Evolutionary conservation across 2,888 invertebrate species (phyloP).

Genomic region (Oscheius sp.): DNA sequence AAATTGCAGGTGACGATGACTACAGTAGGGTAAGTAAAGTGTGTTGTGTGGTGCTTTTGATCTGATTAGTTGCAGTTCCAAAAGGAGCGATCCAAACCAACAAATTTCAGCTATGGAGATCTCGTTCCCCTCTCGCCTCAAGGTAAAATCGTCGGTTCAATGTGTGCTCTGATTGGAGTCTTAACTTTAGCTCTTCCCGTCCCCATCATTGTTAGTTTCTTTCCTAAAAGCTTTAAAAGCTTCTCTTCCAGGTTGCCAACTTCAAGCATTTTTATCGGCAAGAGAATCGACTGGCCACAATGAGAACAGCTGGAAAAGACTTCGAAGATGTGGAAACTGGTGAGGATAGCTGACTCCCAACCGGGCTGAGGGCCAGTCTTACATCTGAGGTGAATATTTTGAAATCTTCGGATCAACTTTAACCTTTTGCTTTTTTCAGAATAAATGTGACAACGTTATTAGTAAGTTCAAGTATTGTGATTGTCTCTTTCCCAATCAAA

Average conservation of each 20-base stretch:
- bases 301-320: constrained; percentile 43
- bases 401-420: too few species aligned
- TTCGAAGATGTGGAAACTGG: constrained; percentile 29
- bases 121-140: constrained; percentile 71
- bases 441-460: not conserved
- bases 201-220: constrained; percentile 71
- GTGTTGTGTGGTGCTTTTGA: not conserved
- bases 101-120: constrained; percentile 69
- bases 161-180: constrained; percentile 73
- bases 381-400: constrained; percentile 33
- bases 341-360: constrained; percentile 29
- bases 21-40: constrained; percentile 63
- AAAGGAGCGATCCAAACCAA: not conserved
- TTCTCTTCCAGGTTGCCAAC: constrained; percentile 70
- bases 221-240: not conserved
- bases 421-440: not conserved
- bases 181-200: constrained; percentile 73
- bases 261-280: constrained; percentile 73
- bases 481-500: too few species aligned
- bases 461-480: constrained; percentile 15
- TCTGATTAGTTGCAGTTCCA: not conserved
- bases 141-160: constrained; percentile 72
- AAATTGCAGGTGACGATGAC: constrained; percentile 69
- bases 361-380: constrained; percentile 41
- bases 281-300: constrained; percentile 67